Evolutionary conservation across 2,888 invertebrate genomes (phyloP), one percentile per base, ranked within the genome.

Genomic region (Ectropis crepuscularia): DNA sequence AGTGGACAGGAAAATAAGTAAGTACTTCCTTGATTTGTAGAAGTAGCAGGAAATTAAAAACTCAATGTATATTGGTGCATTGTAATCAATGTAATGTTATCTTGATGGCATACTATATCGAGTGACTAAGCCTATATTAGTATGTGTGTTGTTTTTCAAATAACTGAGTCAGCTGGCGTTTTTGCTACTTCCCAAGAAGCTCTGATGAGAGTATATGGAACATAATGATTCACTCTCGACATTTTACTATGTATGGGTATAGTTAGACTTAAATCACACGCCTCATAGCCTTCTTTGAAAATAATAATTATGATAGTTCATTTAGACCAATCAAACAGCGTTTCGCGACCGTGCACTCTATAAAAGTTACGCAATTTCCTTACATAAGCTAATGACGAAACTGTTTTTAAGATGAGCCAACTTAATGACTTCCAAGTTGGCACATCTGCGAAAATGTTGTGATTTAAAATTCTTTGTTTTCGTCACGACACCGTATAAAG

Each of bases 301-400:
- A 49, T 10, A 16, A 41, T 46, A 55, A 41, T 62, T 41, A 42
- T 11, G 36, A 42, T 16, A 60, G 43, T 11, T 54, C 45, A 51
- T 59, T 70, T 43, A 57, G 61, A 62, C 61, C 12, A 61, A 65
- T 67, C 67, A 67, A 28, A 65, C 66, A 62, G 65, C 62, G 60
- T 61, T 63, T 61, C 53, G 73, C 79, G 82, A 78, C 83, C 81
- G 80, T 83, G 82, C 82, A 81, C 81, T 82, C 76, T 64, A 76
- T 74, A 89, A 60, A 74, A 78, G 75, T 90, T 90, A 88, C 83
- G 86, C 89, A 90, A 91, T 78, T 74, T 62, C 65, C 80, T 91
- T 92, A 88, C 82, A 86, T 90, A 89, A 90, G 80, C 71, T 72
- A 65, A 76, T 90, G 85, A 85, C 81, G 88, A 89, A 88, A 90